These are phyloP conservation scores for Odobenus rosmarus DNA, from an alignment of 2,113 vertebrate species.

Conservation along the genomic window DNA sequence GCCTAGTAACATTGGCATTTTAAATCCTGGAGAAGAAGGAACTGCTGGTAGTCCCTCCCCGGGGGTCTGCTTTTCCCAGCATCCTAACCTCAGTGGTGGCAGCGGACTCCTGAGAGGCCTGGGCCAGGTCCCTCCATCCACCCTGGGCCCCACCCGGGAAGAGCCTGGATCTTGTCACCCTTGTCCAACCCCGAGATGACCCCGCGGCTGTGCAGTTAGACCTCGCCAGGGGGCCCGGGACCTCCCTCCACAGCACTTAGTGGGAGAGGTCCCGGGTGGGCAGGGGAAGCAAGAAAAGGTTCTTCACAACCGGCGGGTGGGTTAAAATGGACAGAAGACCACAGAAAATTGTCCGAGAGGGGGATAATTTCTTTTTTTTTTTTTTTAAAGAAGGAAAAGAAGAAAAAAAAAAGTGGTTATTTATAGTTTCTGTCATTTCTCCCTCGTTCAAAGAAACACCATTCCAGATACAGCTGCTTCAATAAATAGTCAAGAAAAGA, in stretches of 20 bases:
- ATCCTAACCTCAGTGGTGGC: background rate
- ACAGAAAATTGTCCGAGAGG: background rate
- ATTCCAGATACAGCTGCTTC: background rate
- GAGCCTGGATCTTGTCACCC: background rate
- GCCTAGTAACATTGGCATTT: background rate
- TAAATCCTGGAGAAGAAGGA: background rate
- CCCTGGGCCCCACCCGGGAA: background rate
- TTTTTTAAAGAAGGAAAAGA: background rate
- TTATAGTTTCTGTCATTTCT: background rate
- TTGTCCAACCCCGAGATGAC: background rate
- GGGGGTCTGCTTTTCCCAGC: background rate
- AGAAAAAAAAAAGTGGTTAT: background rate
- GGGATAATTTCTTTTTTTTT: background rate
- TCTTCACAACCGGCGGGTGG: background rate
- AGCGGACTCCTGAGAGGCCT: background rate
- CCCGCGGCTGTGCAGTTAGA: background rate
- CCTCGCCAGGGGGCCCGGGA: background rate
- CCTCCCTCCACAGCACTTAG: background rate
- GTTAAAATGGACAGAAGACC: background rate
- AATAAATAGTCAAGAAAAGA: background rate
- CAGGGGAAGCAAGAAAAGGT: background rate
- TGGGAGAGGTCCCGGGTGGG: background rate
- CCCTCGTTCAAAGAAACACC: background rate
- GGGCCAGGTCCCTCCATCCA: background rate
- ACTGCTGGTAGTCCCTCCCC: background rate